Evolutionary conservation across 1,140 invertebrate genomes (phyloP).

Genomic region (Leptoteleia sp.): DNA sequence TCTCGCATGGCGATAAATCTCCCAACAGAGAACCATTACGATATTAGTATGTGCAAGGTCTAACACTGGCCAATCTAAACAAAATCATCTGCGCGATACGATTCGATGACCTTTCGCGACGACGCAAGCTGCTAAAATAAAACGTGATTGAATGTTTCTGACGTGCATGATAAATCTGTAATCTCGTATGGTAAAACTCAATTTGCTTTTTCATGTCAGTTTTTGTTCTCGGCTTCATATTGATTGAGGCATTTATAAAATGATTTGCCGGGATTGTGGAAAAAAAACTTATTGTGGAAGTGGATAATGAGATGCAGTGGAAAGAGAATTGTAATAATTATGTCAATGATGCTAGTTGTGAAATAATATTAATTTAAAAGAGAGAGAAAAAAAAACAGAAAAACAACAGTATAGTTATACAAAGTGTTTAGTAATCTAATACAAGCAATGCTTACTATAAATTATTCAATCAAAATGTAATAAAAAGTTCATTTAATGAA

Average conservation of each 20-base stretch:
- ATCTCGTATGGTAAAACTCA: slow-evolving; percentile 40
- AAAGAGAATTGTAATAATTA: slow-evolving; percentile 22
- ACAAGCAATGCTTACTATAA: too few relatives aligned
- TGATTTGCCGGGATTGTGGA: background rate
- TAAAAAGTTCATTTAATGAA: too few relatives aligned
- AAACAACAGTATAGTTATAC: too few relatives aligned
- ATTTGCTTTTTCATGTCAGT: slow-evolving; percentile 32
- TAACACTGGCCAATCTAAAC: slow-evolving; percentile 35
- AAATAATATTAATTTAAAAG: slow-evolving; percentile 21
- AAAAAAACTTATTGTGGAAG: slow-evolving; percentile 19
- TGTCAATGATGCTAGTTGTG: slow-evolving; percentile 32
- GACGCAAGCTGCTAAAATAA: slow-evolving; percentile 56
- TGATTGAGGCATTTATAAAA: slow-evolving; percentile 18
- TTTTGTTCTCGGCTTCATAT: slow-evolving; percentile 8
- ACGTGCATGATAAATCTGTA: slow-evolving; percentile 50
- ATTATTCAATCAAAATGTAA: too few relatives aligned
- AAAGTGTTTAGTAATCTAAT: too few relatives aligned
- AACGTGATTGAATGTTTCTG: slow-evolving; percentile 43
- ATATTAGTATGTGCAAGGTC: too few relatives aligned
- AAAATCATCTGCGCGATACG: slow-evolving; percentile 34
- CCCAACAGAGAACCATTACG: too few relatives aligned
- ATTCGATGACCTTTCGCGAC: slow-evolving; percentile 58
- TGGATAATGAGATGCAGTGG: slow-evolving; percentile 22
- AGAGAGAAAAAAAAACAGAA: background rate
- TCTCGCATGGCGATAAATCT: too few relatives aligned